phyloP scores from a whole-genome alignment of 2,113 vertebrate genomes.

The Aptenodytes forsteri region DNA sequence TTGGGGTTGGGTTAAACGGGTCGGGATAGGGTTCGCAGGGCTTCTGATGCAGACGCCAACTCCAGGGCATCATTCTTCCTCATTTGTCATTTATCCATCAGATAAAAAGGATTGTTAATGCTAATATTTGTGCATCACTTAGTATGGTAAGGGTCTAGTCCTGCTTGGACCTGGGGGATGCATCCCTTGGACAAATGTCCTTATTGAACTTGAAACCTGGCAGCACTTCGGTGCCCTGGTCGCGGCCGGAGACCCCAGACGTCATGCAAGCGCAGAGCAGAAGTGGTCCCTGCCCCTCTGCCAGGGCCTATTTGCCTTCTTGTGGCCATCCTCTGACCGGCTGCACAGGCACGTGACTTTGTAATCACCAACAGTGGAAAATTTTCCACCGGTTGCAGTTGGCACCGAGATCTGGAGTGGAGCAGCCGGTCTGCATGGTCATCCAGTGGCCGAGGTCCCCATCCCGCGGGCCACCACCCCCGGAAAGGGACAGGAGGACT shows the following conservation, averaged over 20 bases:
- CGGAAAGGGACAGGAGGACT: neutral
- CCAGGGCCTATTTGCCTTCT: neutral
- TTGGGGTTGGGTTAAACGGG: neutral
- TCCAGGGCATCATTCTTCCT: neutral
- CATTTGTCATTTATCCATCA: no score
- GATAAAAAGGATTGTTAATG: neutral
- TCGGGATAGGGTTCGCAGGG: neutral
- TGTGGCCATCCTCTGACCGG: neutral
- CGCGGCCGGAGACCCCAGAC: accelerated
- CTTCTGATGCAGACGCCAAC: neutral
- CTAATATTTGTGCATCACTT: neutral
- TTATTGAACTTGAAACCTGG: neutral
- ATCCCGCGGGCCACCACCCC: accelerated
- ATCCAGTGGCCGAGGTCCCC: neutral
- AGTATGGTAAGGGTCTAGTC: neutral
- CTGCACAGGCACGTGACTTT: neutral
- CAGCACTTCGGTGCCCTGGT: accelerated
- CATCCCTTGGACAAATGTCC: neutral
- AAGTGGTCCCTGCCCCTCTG: neutral
- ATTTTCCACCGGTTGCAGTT: neutral
- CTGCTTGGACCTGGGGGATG: neutral
- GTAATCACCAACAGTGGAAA: neutral
- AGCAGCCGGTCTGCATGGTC: neutral
- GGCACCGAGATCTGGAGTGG: neutral
- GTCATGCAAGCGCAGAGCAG: accelerated